Evolutionary conservation across 2,888 invertebrate genomes (phyloP), one percentile per base, ranked within the genome.

Genomic region (Philereme vetulata): DNA sequence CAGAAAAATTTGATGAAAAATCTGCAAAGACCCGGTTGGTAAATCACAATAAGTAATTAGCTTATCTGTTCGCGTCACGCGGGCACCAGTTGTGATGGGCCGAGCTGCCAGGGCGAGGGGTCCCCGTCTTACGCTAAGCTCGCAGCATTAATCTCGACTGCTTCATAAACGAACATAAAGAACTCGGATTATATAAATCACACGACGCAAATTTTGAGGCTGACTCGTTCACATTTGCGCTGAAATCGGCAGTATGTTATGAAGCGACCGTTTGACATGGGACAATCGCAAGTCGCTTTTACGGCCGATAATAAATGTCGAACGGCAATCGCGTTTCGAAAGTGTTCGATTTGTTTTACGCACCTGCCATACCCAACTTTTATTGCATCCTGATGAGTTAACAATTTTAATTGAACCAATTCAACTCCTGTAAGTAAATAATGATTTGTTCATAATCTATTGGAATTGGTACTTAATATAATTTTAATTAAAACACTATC

Each of bases 1-100:
- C 73, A 72, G 77, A 79, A 84, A n/a, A 83, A 82, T 82, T 84
- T 85, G 75, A 82, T 78, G 81, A 84, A 87, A 86, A 86, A 86
- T 82, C 79, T 77, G 71, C 74, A 72, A 75, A 76, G 78, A 81
- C 82, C 81, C 81, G 75, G 81, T 85, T 82, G 81, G 73, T 83
- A 82, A 85, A 83, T 86, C 84, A 84, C 85, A 86, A 87, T 86
- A 87, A 84, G 83, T 86, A 89, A 89, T 88, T 88, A 89, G 85
- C 88, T 89, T 89, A 89, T 89, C 90, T 87, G 81, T 84, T 78
- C 76, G 74, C 82, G 85, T 87, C 87, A 88, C 84, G 84, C 82
- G 74, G 73, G 70, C 67, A 65, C 72, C 72, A 61, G 71, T 71
- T 67, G 67, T 72, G 67, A 71, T 61, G 70, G 74, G 72, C 71